Evolutionary conservation across 2,797 vertebrate species (phyloP).

Genomic region (Melopsittacus undulatus): DNA sequence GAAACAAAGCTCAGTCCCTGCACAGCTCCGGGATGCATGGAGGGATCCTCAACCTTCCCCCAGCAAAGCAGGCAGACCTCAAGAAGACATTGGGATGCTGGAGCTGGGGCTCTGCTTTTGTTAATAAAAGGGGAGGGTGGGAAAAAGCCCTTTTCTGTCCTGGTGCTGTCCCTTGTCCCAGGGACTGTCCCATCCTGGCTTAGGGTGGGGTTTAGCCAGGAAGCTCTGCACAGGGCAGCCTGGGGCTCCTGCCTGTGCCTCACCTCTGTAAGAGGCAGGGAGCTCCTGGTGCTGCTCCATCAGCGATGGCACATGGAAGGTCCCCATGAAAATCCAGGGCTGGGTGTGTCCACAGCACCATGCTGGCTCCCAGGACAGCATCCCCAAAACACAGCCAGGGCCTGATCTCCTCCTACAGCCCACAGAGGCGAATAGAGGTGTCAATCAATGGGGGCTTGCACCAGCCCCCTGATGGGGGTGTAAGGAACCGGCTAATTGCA

Average conservation of each 20-base stretch:
- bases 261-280: not conserved
- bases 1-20: not conserved
- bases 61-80: not conserved
- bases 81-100: accelerated
- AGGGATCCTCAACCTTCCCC: not conserved
- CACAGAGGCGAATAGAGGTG: accelerated
- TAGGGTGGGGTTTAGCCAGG: not conserved
- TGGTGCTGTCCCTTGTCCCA: not conserved
- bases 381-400: not conserved
- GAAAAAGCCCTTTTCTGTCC: not conserved
- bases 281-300: not conserved
- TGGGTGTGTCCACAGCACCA: accelerated
- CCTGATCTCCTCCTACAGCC: not conserved
- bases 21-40: accelerated
- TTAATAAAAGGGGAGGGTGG: not conserved
- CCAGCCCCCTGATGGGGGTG: not conserved
- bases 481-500: not conserved
- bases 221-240: not conserved
- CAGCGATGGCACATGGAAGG: not conserved
- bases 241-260: not conserved
- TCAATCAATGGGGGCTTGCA: not conserved
- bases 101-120: not conserved
- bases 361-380: not conserved
- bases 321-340: accelerated
- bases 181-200: not conserved